A percentile compares a stretch with the other conserved stretches of the same genome.
Evolutionary conservation across 1,140 invertebrate species (phyloP).

Genomic region (Frieseomelitta varia): DNA sequence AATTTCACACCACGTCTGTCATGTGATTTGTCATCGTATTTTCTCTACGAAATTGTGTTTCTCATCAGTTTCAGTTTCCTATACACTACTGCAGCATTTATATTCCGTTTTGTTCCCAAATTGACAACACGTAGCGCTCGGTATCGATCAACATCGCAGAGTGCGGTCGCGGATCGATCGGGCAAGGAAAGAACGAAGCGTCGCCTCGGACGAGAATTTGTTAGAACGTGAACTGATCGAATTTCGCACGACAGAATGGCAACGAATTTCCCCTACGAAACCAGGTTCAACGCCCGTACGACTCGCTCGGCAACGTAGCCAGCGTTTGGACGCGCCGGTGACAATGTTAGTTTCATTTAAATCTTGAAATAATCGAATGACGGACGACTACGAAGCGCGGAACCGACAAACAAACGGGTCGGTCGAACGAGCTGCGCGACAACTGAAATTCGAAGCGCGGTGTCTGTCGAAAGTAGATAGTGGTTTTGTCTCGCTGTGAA

Average conservation of each 20-base stretch:
- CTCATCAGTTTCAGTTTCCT: background rate
- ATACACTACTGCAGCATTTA: background rate
- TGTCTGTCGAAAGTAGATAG: slow-evolving; percentile 26
- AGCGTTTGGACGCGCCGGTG: background rate
- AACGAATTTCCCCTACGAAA: background rate
- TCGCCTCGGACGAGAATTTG: background rate
- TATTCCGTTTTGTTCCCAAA: background rate
- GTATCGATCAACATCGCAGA: background rate
- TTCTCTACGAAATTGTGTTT: too few relatives aligned
- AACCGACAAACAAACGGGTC: slow-evolving; percentile 23
- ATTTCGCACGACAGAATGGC: slow-evolving; percentile 27
- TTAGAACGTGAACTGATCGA: slow-evolving; percentile 11
- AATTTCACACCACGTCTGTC: too few relatives aligned
- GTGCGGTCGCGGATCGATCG: background rate
- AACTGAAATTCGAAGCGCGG: slow-evolving; percentile 28
- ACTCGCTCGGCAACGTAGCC: background rate
- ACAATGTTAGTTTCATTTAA: slow-evolving; percentile 51
- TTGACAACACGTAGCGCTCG: background rate
- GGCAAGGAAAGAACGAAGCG: too few relatives aligned
- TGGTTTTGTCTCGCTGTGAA: background rate
- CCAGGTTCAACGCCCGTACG: background rate
- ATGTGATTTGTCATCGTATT: too few relatives aligned
- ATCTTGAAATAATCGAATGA: slow-evolving; percentile 53
- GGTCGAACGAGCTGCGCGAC: background rate
- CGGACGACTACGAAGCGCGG: background rate